These are phyloP conservation scores for Pyxicephalus adspersus DNA, from an alignment of 2,113 vertebrate genomes.

Conservation along the genomic window DNA sequence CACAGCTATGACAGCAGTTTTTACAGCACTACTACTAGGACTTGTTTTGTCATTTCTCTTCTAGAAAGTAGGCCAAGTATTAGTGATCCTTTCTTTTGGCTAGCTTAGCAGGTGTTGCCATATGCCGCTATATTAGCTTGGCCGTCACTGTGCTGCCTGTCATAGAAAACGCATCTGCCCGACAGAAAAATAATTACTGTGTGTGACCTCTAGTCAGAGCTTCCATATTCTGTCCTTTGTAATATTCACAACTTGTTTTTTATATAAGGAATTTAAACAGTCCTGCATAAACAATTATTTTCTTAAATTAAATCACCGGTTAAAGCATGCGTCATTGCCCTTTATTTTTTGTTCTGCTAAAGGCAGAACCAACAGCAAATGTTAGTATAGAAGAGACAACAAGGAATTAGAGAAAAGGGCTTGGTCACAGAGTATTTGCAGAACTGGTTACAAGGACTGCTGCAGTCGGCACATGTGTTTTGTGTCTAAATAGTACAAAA, in stretches of 20 bases:
- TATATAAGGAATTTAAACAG: neutral
- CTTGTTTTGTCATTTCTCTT: slow-evolving; percentile 21
- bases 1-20: neutral
- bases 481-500: no score
- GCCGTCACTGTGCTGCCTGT: neutral
- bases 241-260: neutral
- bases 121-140: slow-evolving; percentile 44
- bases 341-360: no score
- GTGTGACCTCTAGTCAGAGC: neutral
- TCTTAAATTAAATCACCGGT: no score
- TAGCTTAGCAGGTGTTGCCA: slow-evolving; percentile 49
- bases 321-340: no score
- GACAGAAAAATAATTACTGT: neutral
- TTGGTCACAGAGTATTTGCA: neutral
- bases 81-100: slow-evolving; percentile 52
- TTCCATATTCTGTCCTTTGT: neutral
- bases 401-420: neutral
- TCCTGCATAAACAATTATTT: no score
- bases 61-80: slow-evolving; percentile 45
- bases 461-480: no score
- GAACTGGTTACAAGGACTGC: neutral
- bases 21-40: neutral
- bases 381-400: neutral
- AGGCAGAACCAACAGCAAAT: neutral
- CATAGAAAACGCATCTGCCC: slow-evolving; percentile 17